phyloP scores from a whole-genome alignment of 2,888 invertebrate genomes.

The Caenorhabditis sp. region DNA sequence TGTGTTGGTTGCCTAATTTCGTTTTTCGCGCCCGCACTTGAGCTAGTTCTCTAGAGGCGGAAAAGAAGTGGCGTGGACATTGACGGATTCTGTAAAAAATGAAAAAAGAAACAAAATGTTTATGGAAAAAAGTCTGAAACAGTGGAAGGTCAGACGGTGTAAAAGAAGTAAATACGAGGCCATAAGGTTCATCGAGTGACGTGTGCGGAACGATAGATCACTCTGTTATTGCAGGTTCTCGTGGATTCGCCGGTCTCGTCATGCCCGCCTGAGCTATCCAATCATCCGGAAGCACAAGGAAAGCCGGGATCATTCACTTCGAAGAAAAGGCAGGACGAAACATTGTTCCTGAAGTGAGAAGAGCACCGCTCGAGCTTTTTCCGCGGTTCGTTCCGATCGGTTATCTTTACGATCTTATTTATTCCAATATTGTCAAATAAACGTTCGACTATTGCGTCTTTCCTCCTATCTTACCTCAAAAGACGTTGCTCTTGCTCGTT shows the following conservation, averaged over 20 bases:
- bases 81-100: too few relatives aligned
- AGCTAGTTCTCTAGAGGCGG: slow-evolving; percentile 39
- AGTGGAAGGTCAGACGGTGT: background rate
- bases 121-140: background rate
- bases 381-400: background rate
- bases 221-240: slow-evolving; percentile 50
- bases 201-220: background rate
- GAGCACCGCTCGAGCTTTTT: background rate
- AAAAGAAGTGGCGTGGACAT: background rate
- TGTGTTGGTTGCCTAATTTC: slow-evolving; percentile 35
- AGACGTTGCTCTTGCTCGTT: slow-evolving; percentile 26
- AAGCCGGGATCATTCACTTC: slow-evolving; percentile 93
- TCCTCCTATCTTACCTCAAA: background rate
- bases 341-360: slow-evolving; percentile 59
- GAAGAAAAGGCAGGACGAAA: slow-evolving; percentile 84
- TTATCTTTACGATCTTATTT: background rate
- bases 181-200: background rate
- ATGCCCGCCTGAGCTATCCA: slow-evolving; percentile 86
- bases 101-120: background rate
- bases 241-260: slow-evolving; percentile 75
- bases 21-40: slow-evolving; percentile 40
- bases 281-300: slow-evolving; percentile 98
- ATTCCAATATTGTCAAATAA: slow-evolving; percentile 2
- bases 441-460: background rate
- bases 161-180: background rate